phyloP scores from a whole-genome alignment of 1,140 invertebrate species.

The Penaeus vannamei region DNA sequence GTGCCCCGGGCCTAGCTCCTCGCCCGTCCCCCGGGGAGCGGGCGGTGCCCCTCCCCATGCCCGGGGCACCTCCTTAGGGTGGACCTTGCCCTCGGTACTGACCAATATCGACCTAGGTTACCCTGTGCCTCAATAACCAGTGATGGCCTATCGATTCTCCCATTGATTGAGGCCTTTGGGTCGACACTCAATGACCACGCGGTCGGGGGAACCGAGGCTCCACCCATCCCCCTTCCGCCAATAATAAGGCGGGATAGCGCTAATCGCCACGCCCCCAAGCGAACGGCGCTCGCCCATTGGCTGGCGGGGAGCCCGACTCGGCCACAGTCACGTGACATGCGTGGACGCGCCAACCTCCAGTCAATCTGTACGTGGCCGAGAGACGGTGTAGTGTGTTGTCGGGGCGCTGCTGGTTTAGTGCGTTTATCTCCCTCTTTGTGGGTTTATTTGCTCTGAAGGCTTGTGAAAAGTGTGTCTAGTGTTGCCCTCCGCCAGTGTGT shows the following conservation, averaged over 20 bases:
- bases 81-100: constrained; percentile 20
- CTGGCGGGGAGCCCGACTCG: constrained; percentile 48
- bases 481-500: constrained; percentile 37
- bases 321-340: constrained; percentile 63
- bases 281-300: constrained; percentile 21
- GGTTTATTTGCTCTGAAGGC: constrained; percentile 44
- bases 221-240: constrained; percentile 34
- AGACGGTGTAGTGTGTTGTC: constrained; percentile 56
- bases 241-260: constrained; percentile 39
- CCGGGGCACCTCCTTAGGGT: no score
- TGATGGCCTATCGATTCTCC: constrained; percentile 63
- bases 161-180: constrained; percentile 60
- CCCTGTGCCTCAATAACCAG: constrained; percentile 47
- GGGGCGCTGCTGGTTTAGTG: constrained; percentile 50
- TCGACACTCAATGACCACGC: constrained; percentile 63
- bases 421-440: constrained; percentile 38
- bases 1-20: no score
- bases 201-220: constrained; percentile 51
- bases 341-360: constrained; percentile 53
- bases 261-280: constrained; percentile 31
- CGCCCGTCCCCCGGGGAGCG: no score
- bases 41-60: no score
- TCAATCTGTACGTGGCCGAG: constrained; percentile 63
- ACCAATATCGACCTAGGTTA: constrained; percentile 49
- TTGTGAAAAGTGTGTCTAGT: constrained; percentile 51